Conservation (phyloP, 2,113 vertebrate genomes). For the Microtus montanus region DNA sequence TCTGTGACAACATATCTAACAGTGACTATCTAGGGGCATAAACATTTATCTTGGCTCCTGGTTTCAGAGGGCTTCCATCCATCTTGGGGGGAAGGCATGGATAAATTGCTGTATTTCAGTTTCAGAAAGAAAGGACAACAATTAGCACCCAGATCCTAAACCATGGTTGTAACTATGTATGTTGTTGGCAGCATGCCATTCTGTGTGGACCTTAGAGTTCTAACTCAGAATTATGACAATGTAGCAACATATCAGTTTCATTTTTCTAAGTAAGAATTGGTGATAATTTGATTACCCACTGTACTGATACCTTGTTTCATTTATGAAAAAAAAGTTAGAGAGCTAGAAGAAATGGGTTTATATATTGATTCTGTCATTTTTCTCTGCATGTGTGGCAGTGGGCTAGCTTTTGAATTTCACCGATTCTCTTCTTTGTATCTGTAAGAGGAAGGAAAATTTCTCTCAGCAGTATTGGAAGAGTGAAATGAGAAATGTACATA, state of each 20-base stretch:
- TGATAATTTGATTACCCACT: slow-evolving; percentile 57
- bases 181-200: not conserved
- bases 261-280: slow-evolving; percentile 62
- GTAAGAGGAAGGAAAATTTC: slow-evolving; percentile 31
- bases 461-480: not conserved
- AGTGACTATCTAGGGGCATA: not conserved
- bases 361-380: slow-evolving; percentile 58
- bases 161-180: not conserved
- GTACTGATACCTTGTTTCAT: slow-evolving; percentile 43
- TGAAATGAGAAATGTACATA: slow-evolving; percentile 19
- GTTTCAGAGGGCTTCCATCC: not conserved
- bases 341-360: slow-evolving; percentile 57
- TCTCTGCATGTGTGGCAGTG: not conserved
- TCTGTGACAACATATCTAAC: not conserved
- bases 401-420: not conserved
- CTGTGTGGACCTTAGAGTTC: not conserved
- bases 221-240: slow-evolving; percentile 42
- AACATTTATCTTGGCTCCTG: not conserved
- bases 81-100: not conserved
- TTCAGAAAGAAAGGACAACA: not conserved
- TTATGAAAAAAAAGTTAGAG: slow-evolving; percentile 53
- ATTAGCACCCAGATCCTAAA: not conserved
- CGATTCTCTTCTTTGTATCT: slow-evolving; percentile 14
- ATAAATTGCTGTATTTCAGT: not conserved
- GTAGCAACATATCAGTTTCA: slow-evolving; percentile 30